A percentile compares a stretch with the other conserved stretches of the same genome.
These are phyloP conservation scores for Drosophila peninsularis DNA, from an alignment of 2,888 invertebrate genomes.

Conservation along the genomic window DNA sequence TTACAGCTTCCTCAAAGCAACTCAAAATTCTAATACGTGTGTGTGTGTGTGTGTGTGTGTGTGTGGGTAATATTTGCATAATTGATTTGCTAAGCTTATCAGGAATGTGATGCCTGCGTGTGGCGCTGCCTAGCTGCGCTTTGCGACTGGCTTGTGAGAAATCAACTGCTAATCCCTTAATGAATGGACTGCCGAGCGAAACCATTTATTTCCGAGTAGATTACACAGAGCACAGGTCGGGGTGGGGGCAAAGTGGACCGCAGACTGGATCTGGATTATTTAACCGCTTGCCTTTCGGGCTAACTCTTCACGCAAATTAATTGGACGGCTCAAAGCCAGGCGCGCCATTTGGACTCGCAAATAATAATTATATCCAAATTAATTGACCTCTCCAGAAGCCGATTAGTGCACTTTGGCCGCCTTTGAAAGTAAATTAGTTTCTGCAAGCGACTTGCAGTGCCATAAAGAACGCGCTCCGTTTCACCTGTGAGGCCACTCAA, in stretches of 20 bases:
- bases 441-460: neutral
- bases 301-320: conserved; percentile 2
- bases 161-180: neutral
- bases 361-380: conserved; percentile 7
- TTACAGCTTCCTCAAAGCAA: neutral
- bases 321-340: neutral
- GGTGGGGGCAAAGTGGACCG: no score
- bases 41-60: neutral
- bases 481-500: neutral
- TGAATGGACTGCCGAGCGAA: neutral
- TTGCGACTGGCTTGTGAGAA: neutral
- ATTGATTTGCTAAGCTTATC: conserved; percentile 5
- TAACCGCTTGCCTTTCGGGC: neutral
- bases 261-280: neutral
- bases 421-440: neutral
- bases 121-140: neutral
- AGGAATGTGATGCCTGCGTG: neutral
- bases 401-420: neutral
- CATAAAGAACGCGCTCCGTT: neutral
- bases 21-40: neutral
- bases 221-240: neutral
- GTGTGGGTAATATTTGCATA: conserved; percentile 7
- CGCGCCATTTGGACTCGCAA: neutral
- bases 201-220: neutral
- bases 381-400: conserved; percentile 1